Conservation (phyloP, 2,888 invertebrate species). For the Incurvaria masculella region DNA sequence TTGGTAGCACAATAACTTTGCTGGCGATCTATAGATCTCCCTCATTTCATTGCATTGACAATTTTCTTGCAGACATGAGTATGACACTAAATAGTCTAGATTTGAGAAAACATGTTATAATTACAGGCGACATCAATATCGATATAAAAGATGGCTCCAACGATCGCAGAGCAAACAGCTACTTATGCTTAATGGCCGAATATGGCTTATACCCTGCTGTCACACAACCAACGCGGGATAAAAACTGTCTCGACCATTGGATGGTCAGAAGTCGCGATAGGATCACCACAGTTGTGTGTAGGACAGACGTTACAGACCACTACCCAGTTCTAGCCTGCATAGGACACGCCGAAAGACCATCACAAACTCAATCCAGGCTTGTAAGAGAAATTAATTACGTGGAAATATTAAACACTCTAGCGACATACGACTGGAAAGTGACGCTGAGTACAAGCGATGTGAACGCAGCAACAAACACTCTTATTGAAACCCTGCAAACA, state of each 20-base stretch:
- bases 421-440: not conserved
- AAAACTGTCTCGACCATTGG: not conserved
- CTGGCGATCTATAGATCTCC: not conserved
- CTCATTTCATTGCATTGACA: not conserved
- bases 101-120: not conserved
- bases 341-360: not conserved
- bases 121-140: not conserved
- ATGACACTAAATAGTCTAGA: not conserved
- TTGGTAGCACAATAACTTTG: too few relatives aligned
- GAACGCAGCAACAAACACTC: not conserved
- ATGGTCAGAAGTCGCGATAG: not conserved
- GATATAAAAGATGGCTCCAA: not conserved
- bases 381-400: not conserved
- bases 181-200: not conserved
- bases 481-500: not conserved
- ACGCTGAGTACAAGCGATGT: not conserved
- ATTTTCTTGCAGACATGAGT: not conserved
- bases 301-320: not conserved
- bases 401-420: not conserved
- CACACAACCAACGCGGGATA: not conserved
- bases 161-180: not conserved
- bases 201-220: not conserved
- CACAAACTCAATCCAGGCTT: not conserved
- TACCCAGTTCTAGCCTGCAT: not conserved
- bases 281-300: not conserved